phyloP scores from a whole-genome alignment of 2,113 vertebrate species.

The Elachura formosa region DNA sequence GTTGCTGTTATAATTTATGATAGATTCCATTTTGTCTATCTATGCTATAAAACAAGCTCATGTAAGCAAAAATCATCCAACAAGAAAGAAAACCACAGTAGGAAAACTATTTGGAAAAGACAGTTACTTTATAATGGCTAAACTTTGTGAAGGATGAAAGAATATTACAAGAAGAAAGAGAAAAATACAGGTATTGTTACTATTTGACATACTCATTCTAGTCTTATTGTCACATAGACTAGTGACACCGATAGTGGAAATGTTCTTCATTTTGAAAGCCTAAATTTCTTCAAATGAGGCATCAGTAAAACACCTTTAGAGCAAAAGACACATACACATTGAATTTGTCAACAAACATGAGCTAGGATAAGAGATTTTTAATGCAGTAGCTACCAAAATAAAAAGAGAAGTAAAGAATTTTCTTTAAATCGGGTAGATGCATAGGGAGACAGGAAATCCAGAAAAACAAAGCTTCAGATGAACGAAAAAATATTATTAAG shows the following conservation, averaged over 20 bases:
- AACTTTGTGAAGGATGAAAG: neutral
- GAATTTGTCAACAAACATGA: neutral
- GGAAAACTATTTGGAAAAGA: neutral
- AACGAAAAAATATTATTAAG: neutral
- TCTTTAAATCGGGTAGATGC: neutral
- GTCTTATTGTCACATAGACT: neutral
- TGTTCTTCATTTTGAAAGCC: neutral
- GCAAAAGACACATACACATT: neutral
- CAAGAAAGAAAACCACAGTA: neutral
- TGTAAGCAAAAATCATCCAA: neutral
- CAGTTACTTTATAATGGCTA: neutral
- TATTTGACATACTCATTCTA: neutral
- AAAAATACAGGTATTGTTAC: neutral
- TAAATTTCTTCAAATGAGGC: neutral
- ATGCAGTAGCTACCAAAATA: neutral
- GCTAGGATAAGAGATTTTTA: neutral
- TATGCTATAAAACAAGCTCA: constrained; percentile 31
- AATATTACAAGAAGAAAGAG: neutral
- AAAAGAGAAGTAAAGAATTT: neutral
- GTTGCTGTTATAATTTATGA: constrained; percentile 49
- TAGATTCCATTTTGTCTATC: constrained; percentile 4
- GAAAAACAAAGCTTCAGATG: neutral
- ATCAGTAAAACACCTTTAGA: neutral
- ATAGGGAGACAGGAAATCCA: neutral
- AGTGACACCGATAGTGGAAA: neutral